Evolutionary conservation across 2,113 vertebrate species (phyloP).

Genomic region (Mugil cephalus): DNA sequence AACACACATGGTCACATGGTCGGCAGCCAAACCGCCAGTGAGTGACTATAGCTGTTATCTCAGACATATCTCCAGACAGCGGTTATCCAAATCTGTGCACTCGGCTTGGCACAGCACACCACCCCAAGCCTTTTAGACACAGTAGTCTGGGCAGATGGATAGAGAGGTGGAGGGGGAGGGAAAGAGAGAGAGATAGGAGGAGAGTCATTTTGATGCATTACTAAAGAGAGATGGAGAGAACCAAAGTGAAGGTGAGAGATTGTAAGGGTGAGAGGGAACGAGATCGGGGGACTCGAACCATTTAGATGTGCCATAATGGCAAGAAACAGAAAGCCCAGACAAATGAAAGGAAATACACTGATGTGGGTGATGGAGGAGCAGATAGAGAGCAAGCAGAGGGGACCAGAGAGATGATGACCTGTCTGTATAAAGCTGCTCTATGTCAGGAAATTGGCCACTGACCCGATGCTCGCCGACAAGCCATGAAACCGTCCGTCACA

Average conservation of each 20-base stretch:
- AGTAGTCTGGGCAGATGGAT: slow-evolving; percentile 71
- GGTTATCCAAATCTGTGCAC: slow-evolving; percentile 80
- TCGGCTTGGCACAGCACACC: slow-evolving; percentile 69
- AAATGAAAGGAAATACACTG: slow-evolving; percentile 63
- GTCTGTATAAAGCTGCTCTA: slow-evolving; percentile 55
- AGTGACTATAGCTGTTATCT: slow-evolving; percentile 73
- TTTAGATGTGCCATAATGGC: slow-evolving; percentile 61
- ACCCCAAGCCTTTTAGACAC: slow-evolving; percentile 73
- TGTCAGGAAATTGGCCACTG: slow-evolving; percentile 66
- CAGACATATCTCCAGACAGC: slow-evolving; percentile 80
- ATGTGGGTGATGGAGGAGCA: slow-evolving; percentile 54
- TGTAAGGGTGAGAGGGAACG: slow-evolving; percentile 39
- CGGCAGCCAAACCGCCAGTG: slow-evolving; percentile 60
- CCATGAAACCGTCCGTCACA: slow-evolving; percentile 29
- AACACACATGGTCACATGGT: slow-evolving; percentile 39
- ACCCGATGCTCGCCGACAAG: slow-evolving; percentile 49
- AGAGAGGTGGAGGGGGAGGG: slow-evolving; percentile 3
- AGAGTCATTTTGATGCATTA: slow-evolving; percentile 51
- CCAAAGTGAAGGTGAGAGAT: slow-evolving; percentile 49
- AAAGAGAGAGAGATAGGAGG: not conserved
- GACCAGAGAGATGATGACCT: slow-evolving; percentile 45
- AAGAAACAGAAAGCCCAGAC: slow-evolving; percentile 27
- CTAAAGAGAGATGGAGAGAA: slow-evolving; percentile 58
- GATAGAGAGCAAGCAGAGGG: slow-evolving; percentile 42
- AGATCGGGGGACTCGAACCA: slow-evolving; percentile 25